Evolutionary conservation across 1,140 invertebrate genomes (phyloP), one percentile per base, ranked within the genome.

Genomic region (Eriocheir sinensis): DNA sequence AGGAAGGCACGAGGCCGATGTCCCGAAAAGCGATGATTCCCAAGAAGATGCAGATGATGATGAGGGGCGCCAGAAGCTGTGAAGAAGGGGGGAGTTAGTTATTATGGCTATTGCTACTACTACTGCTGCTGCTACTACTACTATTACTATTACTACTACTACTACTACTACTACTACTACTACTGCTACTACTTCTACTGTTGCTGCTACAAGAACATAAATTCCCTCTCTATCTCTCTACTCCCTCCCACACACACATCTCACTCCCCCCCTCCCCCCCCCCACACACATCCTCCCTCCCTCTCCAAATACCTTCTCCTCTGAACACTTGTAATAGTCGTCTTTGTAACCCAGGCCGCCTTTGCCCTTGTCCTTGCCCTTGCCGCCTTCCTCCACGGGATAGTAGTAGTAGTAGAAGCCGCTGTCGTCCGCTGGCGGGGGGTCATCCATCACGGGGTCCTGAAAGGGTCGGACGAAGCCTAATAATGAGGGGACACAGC

Each of bases 1-100:
- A 38, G 90, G 83, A 34, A n/a, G 94, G 90, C 40, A 94, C 9
- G 0, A 94, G 89, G 21, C 93, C 93, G 40, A 94, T 34, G 81
- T 30, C 48, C 3, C 30, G 44, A 41, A 72, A 44, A 32, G 94
- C 81, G 21, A 92, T 41, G 94, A 94, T 94, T 0, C 94, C 94
- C 81, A 94, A n/a, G 36, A 94, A 92, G 60, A 94, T 86, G 89
- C 48, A 40, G 44, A 94, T 94, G 79, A 94, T 36, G 89, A 94
- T 92, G 27, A 94, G 89, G 32, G 94, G 94, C 9, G 81, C 48
- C 34, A 94, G 48, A 0, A 94, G 89, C 89, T 91, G 94, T 17
- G 53, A 30, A 40, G 32, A 32, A n/a, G 15, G 32, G n/a, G 27
- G 17, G 41, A 41, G 38, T 92, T 30, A 80, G 36, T 38, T 27